These are phyloP conservation scores for Hirtodrosophila histrioides DNA, from an alignment of 2,888 invertebrate species.

Conservation along the genomic window DNA sequence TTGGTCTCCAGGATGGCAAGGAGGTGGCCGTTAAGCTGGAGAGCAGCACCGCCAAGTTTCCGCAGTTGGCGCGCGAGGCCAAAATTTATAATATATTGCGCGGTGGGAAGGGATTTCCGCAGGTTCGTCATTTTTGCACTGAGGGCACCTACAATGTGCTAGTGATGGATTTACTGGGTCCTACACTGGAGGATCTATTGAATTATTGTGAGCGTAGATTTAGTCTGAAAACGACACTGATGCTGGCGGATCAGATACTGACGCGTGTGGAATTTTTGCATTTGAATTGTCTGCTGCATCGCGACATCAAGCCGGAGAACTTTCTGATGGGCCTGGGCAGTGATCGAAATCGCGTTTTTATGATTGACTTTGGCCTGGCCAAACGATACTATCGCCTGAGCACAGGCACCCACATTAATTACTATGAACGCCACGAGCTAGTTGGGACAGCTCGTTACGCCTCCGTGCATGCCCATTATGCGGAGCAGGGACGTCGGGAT, in stretches of 20 bases:
- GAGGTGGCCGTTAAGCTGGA: conserved; percentile 63
- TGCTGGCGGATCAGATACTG: conserved; percentile 66
- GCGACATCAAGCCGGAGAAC: conserved; percentile 72
- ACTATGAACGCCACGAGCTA: conserved; percentile 49
- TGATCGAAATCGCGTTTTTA: conserved; percentile 42
- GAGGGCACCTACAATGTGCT: conserved; percentile 60
- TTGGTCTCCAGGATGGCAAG: conserved; percentile 31
- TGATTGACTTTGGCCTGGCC: conserved; percentile 69
- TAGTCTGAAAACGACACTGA: conserved; percentile 59
- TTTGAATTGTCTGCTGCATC: conserved; percentile 55
- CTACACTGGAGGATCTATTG: conserved; percentile 62
- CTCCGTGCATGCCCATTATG: conserved; percentile 61
- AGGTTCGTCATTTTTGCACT: conserved; percentile 48
- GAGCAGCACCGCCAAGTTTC: conserved; percentile 22
- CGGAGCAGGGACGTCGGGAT: conserved; percentile 67
- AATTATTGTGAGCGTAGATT: conserved; percentile 61
- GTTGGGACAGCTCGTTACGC: conserved; percentile 69
- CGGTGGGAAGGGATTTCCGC: conserved; percentile 59
- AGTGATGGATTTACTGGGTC: conserved; percentile 65
- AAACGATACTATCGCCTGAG: conserved; percentile 55
- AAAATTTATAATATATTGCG: conserved; percentile 52
- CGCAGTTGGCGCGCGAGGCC: conserved; percentile 56
- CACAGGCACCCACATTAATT: conserved; percentile 46
- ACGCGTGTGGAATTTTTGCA: conserved; percentile 59
- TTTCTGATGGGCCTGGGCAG: conserved; percentile 62